These are phyloP conservation scores for Hyalella azteca DNA, from an alignment of 2,888 invertebrate species.

Conservation along the genomic window DNA sequence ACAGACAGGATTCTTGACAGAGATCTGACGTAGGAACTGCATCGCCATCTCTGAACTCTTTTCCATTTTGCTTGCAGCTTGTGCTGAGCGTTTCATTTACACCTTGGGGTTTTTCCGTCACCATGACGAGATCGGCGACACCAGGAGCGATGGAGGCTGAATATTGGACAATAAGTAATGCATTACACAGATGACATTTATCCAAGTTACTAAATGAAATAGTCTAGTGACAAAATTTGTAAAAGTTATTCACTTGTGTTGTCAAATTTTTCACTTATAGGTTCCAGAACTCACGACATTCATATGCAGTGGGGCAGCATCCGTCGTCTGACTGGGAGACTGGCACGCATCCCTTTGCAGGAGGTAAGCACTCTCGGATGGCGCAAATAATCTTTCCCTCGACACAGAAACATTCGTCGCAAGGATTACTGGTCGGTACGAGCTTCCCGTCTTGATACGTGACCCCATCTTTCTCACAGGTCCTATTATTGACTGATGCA, in stretches of 20 bases:
- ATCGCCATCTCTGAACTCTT: not conserved
- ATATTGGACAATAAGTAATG: not conserved
- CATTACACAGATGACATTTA: not conserved
- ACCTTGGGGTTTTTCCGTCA: not conserved
- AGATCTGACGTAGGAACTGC: conserved; percentile 59
- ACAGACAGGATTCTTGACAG: conserved; percentile 78
- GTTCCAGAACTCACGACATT: conserved; percentile 78
- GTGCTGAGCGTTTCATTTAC: not conserved
- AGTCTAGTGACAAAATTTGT: too few species aligned
- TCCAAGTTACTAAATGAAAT: not conserved
- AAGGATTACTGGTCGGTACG: conserved; percentile 76
- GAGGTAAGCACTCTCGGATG: conserved; percentile 85
- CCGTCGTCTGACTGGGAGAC: conserved; percentile 77
- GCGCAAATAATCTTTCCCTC: conserved; percentile 80
- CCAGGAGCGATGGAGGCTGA: not conserved
- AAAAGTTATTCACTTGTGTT: too few species aligned
- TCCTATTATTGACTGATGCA: not conserved
- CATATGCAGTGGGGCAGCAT: conserved; percentile 87
- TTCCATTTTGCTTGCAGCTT: not conserved
- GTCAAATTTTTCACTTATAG: not conserved
- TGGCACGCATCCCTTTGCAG: conserved; percentile 82
- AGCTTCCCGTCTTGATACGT: conserved; percentile 65
- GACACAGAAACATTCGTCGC: conserved; percentile 94
- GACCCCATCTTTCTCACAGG: conserved; percentile 16
- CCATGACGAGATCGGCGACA: not conserved